Conservation (phyloP, 2,888 invertebrate genomes). For the Cybosia mesomella region DNA sequence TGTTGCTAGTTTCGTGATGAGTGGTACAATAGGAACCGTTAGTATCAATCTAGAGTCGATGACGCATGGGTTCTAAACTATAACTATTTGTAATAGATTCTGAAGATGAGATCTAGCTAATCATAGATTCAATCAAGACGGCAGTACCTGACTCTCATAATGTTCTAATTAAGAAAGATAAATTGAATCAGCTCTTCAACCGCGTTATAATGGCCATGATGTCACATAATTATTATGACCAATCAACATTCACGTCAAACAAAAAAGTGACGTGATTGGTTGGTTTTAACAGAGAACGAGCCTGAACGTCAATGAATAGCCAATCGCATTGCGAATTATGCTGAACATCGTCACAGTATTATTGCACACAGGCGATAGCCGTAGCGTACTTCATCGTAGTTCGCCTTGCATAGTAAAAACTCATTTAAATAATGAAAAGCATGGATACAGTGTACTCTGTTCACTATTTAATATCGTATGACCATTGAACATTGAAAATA, state of each 20-base stretch:
- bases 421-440: neutral
- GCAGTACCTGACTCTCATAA: neutral
- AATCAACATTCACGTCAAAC: no score
- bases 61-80: conserved; percentile 3
- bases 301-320: neutral
- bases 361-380: neutral
- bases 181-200: neutral
- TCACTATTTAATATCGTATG: neutral
- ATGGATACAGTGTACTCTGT: neutral
- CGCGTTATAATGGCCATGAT: neutral
- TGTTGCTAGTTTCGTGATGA: conserved; percentile 25
- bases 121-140: neutral
- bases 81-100: neutral
- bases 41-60: conserved; percentile 29
- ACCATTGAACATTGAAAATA: neutral
- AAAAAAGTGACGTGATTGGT: no score
- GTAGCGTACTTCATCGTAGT: neutral
- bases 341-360: neutral
- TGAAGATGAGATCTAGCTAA: neutral
- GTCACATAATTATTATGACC: neutral
- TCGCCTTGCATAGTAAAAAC: neutral
- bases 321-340: neutral
- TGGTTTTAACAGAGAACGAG: neutral
- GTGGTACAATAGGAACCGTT: conserved; percentile 21
- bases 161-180: neutral